These are phyloP conservation scores for Pogonocherus hispidulus DNA, from an alignment of 2,888 invertebrate genomes.

Conservation along the genomic window DNA sequence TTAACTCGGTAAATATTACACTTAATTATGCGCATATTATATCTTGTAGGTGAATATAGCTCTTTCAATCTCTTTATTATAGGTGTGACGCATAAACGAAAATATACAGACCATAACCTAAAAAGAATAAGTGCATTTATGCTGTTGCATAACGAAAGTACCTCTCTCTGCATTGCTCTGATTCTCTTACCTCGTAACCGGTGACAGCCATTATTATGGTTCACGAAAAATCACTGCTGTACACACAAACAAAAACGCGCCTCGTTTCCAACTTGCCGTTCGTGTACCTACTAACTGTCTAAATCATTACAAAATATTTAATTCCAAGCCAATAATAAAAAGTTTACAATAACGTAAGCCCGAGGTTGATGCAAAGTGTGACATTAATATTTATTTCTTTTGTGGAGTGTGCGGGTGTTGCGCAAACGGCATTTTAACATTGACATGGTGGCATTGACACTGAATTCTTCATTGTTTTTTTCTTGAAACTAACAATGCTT, in stretches of 20 bases:
- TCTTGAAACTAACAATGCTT: neutral
- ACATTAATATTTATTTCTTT: slow-evolving; percentile 33
- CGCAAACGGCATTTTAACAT: slow-evolving; percentile 32
- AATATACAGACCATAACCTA: slow-evolving; percentile 2
- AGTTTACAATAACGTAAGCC: slow-evolving; percentile 36
- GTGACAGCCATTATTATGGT: slow-evolving; percentile 34
- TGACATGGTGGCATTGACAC: slow-evolving; percentile 46
- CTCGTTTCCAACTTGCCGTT: slow-evolving; percentile 34
- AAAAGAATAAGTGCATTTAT: neutral
- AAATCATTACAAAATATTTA: slow-evolving; percentile 34
- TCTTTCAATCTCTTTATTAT: too few species aligned
- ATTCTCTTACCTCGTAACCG: slow-evolving; percentile 33
- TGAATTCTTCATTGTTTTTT: slow-evolving; percentile 35
- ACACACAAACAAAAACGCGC: slow-evolving; percentile 12
- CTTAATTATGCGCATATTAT: too few species aligned
- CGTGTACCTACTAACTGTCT: slow-evolving; percentile 22
- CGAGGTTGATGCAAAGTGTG: slow-evolving; percentile 35
- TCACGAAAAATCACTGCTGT: slow-evolving; percentile 18
- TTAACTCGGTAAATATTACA: too few species aligned
- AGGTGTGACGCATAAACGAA: too few species aligned
- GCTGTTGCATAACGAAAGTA: neutral
- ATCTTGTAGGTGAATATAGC: too few species aligned
- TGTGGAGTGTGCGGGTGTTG: slow-evolving; percentile 30
- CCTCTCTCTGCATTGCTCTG: neutral
- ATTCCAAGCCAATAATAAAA: slow-evolving; percentile 30